Percentiles rank a stretch among this genome's conserved stretches.
Evolutionary conservation across 2,113 vertebrate species (phyloP).

Genomic region (Himantopus leucocephalus): DNA sequence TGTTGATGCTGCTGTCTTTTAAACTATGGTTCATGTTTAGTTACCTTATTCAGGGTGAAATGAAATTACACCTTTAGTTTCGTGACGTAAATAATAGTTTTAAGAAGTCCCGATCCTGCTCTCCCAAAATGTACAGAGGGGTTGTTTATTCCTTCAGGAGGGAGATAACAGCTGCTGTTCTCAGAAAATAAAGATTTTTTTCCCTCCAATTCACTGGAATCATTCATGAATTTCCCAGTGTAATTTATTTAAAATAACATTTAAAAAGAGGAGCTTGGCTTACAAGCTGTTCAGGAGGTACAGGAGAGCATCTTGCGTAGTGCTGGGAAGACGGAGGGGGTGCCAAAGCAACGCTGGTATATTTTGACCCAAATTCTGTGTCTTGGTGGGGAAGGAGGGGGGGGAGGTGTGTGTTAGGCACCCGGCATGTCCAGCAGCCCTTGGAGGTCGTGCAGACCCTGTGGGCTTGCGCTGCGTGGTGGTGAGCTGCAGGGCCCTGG

Average conservation of each 20-base stretch:
- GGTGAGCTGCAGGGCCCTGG: not conserved
- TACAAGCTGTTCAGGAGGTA: not conserved
- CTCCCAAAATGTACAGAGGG: not conserved
- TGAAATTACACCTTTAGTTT: not conserved
- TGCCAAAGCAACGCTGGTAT: fast-evolving
- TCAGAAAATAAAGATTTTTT: not conserved
- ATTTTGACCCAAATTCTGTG: fast-evolving
- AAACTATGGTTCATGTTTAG: not conserved
- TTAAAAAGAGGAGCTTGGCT: not conserved
- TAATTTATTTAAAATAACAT: not conserved
- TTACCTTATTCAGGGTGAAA: not conserved
- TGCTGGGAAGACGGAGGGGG: fast-evolving
- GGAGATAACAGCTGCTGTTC: not conserved
- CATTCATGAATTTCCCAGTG: not conserved
- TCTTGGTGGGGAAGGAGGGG: not conserved
- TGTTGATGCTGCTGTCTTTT: not conserved
- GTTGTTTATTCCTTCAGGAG: not conserved
- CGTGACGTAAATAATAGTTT: not conserved
- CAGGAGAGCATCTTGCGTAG: not conserved
- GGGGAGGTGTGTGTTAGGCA: not conserved
- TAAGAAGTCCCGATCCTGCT: fast-evolving
- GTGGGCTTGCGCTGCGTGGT: fast-evolving
- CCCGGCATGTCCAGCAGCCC: not conserved
- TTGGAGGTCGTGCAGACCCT: fast-evolving
- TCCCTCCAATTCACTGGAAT: not conserved